Evolutionary conservation across 92 coral and sea anemone genomes (phyloP).

Genomic region (Palythoa grandis): DNA sequence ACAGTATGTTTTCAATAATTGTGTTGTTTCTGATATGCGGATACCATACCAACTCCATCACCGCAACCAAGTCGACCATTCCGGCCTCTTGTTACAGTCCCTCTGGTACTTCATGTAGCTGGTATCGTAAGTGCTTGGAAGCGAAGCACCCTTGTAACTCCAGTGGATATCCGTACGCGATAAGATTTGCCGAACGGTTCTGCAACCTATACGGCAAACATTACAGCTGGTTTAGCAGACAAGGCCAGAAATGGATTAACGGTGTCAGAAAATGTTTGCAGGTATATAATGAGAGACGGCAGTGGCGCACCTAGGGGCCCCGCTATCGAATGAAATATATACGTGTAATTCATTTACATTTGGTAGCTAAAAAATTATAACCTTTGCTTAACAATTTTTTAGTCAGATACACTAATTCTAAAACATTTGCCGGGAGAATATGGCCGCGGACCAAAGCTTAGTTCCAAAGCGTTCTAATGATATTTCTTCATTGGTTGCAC

Average conservation of each 20-base stretch:
- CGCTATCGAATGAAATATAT: no score
- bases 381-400: no score
- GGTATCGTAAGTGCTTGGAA: conserved; percentile 53
- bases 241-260: conserved; percentile 42
- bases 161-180: conserved; percentile 38
- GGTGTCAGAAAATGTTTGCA: conserved; percentile 53
- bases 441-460: no score
- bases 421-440: no score
- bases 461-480: no score
- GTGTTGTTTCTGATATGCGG: conserved; percentile 29
- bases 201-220: conserved; percentile 36
- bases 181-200: conserved; percentile 46
- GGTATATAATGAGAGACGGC: background rate
- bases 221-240: conserved; percentile 30
- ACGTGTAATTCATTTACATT: no score
- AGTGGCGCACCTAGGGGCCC: no score
- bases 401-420: no score
- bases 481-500: no score
- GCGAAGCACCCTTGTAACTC: conserved; percentile 43
- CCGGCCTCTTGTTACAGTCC: conserved; percentile 49
- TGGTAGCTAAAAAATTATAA: no score
- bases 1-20: conserved; percentile 4
- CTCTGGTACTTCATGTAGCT: conserved; percentile 39
- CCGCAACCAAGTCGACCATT: conserved; percentile 19
- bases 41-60: background rate